Percentiles rank a stretch among this genome's conserved stretches.
These are phyloP conservation scores for Pseudococcus viburni DNA, from an alignment of 2,888 invertebrate genomes.

Conservation along the genomic window DNA sequence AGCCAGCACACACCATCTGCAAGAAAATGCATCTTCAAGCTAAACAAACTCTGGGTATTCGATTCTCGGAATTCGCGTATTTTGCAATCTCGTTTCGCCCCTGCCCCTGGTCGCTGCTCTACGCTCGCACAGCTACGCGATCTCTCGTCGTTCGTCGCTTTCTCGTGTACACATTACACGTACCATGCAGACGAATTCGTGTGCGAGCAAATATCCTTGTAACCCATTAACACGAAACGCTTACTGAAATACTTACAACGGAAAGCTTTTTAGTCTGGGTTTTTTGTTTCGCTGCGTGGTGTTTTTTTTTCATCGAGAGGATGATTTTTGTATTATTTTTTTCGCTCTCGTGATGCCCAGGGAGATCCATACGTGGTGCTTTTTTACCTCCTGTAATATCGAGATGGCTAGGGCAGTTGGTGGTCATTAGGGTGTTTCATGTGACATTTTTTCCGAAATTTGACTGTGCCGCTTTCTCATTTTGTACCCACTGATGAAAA, in stretches of 20 bases:
- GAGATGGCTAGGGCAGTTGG: no score
- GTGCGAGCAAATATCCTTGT: conserved; percentile 14
- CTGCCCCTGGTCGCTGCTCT: background rate
- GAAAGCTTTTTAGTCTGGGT: conserved; percentile 12
- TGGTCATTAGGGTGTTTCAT: no score
- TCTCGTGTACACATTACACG: background rate
- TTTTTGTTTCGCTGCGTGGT: background rate
- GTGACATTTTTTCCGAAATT: no score
- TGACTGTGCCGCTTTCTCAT: no score
- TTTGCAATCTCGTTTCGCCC: background rate
- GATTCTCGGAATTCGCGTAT: background rate
- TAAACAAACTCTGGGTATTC: background rate
- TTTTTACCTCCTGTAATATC: no score
- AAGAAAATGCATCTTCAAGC: background rate
- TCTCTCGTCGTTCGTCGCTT: background rate
- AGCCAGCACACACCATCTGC: no score
- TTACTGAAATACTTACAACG: conserved; percentile 5
- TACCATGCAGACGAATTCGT: background rate
- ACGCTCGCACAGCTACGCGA: background rate
- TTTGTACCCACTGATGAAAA: no score
- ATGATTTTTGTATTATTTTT: background rate
- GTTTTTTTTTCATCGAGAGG: background rate
- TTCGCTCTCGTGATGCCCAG: no score
- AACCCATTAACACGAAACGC: conserved; percentile 8
- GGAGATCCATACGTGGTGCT: no score